Conservation (phyloP, 2,113 vertebrate species). For the Cercocebus atys region DNA sequence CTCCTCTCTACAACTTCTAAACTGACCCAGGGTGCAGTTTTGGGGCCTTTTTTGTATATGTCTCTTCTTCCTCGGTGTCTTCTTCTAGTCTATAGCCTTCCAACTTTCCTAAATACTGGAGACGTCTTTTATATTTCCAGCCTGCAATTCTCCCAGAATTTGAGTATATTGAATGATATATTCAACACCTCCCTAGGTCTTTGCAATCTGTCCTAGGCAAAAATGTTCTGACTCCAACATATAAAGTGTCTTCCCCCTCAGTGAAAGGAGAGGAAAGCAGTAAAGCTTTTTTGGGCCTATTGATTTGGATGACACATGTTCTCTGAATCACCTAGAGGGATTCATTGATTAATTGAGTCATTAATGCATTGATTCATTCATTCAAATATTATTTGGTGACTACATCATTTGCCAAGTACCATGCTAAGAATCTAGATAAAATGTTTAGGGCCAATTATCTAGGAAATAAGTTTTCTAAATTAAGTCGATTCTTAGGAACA, state of each 20-base stretch:
- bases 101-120: neutral
- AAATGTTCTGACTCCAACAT: neutral
- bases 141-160: neutral
- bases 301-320: neutral
- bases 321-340: neutral
- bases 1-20: neutral
- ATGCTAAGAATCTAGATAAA: neutral
- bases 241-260: neutral
- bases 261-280: neutral
- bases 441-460: neutral
- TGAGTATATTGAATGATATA: neutral
- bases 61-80: neutral
- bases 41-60: neutral
- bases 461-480: neutral
- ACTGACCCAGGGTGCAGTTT: neutral
- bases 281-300: neutral
- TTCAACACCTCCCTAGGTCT: neutral
- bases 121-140: neutral
- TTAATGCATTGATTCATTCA: slow-evolving; percentile 11
- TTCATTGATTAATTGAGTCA: neutral
- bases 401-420: neutral
- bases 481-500: neutral
- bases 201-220: neutral
- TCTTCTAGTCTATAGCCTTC: neutral
- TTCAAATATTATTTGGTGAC: neutral